Conservation (phyloP, 1,140 invertebrate species). For the Scaptomyza graminum region DNA sequence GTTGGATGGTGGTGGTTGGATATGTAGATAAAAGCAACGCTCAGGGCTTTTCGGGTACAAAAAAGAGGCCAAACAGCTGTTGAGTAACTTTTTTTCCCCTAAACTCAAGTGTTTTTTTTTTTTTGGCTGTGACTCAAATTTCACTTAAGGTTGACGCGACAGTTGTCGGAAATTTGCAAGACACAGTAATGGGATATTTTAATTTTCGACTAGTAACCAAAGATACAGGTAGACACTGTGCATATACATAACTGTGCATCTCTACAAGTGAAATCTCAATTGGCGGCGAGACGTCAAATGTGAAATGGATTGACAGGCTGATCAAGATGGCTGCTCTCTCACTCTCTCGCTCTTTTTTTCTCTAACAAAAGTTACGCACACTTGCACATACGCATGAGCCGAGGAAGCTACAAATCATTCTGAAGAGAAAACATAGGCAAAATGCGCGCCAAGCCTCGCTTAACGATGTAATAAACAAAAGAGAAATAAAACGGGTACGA, state of each 20-base stretch:
- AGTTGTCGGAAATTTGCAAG: conserved; percentile 49
- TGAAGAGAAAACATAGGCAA: conserved; percentile 34
- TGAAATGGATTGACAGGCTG: conserved; percentile 7
- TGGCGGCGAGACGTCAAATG: conserved; percentile 21
- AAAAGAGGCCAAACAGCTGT: conserved; percentile 26
- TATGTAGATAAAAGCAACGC: conserved; percentile 26
- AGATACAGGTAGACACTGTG: conserved; percentile 50
- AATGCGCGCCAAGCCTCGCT: conserved; percentile 44
- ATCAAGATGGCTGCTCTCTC: conserved; percentile 30
- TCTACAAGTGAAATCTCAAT: conserved; percentile 50
- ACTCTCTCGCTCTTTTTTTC: not conserved
- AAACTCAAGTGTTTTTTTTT: conserved; percentile 12
- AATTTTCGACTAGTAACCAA: conserved; percentile 16
- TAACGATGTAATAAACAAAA: conserved; percentile 51
- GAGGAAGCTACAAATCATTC: conserved; percentile 31
- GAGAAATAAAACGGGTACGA: conserved; percentile 45
- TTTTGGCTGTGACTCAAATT: conserved; percentile 51
- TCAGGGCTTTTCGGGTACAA: conserved; percentile 23
- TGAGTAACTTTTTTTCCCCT: no score
- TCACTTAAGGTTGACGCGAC: conserved; percentile 51
- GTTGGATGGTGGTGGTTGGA: not conserved
- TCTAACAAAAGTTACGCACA: conserved; percentile 11
- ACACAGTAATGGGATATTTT: conserved; percentile 35
- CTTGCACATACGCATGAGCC: conserved; percentile 3
- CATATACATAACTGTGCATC: conserved; percentile 21